Evolutionary conservation across 92 coral and sea anemone species (phyloP).

Genomic region (Parazoanthus atlanticus): DNA sequence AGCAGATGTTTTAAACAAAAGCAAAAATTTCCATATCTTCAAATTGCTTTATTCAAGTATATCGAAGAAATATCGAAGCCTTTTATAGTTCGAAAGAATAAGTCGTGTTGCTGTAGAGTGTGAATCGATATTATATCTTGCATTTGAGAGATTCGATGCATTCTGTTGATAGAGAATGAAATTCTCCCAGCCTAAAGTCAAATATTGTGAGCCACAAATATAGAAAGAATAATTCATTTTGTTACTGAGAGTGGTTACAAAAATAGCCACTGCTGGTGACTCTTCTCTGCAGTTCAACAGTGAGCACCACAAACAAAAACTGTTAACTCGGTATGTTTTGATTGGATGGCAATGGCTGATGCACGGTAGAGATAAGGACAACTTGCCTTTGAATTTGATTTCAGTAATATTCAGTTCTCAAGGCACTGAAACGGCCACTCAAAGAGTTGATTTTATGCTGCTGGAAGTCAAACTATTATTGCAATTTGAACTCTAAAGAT

Average conservation of each 20-base stretch:
- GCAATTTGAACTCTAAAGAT: background rate
- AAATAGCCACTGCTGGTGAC: slow-evolving; percentile 11
- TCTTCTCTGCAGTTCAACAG: background rate
- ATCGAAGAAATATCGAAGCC: slow-evolving; percentile 3
- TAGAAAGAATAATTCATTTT: background rate
- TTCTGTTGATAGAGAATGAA: background rate
- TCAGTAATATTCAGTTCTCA: background rate
- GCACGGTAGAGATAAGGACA: background rate
- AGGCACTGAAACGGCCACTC: background rate
- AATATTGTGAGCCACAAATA: background rate
- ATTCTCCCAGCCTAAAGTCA: slow-evolving; percentile 26
- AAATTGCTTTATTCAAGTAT: slow-evolving; percentile 3
- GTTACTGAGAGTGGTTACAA: background rate
- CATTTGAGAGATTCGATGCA: background rate
- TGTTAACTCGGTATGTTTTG: background rate
- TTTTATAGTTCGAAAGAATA: slow-evolving; percentile 6
- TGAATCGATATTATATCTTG: background rate
- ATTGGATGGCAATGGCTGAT: slow-evolving; percentile 8
- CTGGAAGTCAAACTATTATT: background rate
- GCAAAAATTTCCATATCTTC: slow-evolving; percentile 1
- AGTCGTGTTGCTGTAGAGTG: background rate
- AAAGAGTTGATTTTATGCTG: background rate
- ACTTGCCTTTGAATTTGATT: background rate
- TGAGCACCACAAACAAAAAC: background rate
- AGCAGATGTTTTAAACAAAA: slow-evolving; percentile 34